Evolutionary conservation across 2,888 invertebrate species (phyloP), one percentile per base, ranked within the genome.

Genomic region (Caprella mutica): DNA sequence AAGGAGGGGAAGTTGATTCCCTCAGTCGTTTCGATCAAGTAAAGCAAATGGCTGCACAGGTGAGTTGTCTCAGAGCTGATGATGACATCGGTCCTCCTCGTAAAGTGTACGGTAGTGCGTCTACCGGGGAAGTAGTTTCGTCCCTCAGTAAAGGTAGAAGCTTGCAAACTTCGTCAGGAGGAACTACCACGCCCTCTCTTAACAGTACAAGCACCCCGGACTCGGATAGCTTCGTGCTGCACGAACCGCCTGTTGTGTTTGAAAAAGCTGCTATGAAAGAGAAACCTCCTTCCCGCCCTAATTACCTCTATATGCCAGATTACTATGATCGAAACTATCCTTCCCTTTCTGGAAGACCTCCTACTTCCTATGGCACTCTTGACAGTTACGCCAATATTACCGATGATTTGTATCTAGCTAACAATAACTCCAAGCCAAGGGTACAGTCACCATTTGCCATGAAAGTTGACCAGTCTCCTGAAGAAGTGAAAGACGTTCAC

Each of bases 41-140:
- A 26, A 56, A 59, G 35, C 56, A 59, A 43, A 63, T 63, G 63
- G 63, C 63, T 3, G 56, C 63, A 21, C 53, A 57, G 35, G 58
- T 58, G 30, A 57, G 59, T 21, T 58, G 55, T 40, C 48, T 38
- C 40, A 26, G 30, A 19, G 52, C 35, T 1, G 56, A 59, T 12
- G 63, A 59, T 17, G 63, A 63, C 12, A 48, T 55, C 21, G 59
- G 59, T 26, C 59, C 59, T 6, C 63, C 63, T 17, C 56, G 58
- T 26, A 59, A 59, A 48, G 57, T 59, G 26, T 63, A 63, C 35
- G 63, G 63, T 35, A 63, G 63, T 33, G 63, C 63, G 23, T 63
- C 63, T 17, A 48, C 63, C 19, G 52, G 59, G 44, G 63, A 63
- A 21, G 48, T 58, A 33, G 42, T 63, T 23, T 54, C 59, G 9